These are phyloP conservation scores for Ischnus inquisitorius DNA, from an alignment of 2,888 invertebrate genomes.

Conservation along the genomic window DNA sequence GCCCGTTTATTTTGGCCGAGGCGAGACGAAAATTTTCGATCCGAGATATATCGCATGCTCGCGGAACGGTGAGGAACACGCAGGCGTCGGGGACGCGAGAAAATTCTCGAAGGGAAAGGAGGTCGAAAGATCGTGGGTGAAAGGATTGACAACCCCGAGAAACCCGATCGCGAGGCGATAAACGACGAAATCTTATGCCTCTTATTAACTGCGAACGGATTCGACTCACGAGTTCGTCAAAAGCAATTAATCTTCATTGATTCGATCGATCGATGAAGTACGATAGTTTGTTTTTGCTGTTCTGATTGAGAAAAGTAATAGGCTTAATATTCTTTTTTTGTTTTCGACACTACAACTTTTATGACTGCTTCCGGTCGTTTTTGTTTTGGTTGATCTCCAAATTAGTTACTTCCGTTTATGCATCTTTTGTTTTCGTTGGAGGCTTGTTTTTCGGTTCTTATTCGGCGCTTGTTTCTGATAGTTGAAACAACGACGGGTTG, in stretches of 20 bases:
- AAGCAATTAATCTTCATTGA: no score
- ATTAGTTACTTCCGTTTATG: background rate
- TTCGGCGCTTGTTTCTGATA: background rate
- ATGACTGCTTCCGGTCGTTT: background rate
- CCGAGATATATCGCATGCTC: no score
- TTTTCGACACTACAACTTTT: no score
- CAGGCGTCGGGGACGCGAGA: background rate
- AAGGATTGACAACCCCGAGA: conserved; percentile 1
- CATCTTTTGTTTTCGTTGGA: background rate
- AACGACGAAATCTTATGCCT: background rate
- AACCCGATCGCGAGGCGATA: background rate
- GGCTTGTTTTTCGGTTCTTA: background rate
- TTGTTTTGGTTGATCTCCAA: background rate
- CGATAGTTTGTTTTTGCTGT: no score
- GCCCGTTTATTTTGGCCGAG: background rate
- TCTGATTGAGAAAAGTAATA: no score
- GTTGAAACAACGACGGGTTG: conserved; percentile 8
- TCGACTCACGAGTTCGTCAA: no score
- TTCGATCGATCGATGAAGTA: no score
- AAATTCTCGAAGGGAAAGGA: conserved; percentile 46
- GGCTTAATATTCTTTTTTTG: no score
- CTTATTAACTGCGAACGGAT: no score
- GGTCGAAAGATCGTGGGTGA: conserved; percentile 1
- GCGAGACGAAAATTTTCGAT: background rate
- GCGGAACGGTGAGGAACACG: background rate